Percentiles rank a stretch among this genome's conserved stretches.
phyloP scores from a whole-genome alignment of 2,113 vertebrate species.

The Rousettus leschenaultii region DNA sequence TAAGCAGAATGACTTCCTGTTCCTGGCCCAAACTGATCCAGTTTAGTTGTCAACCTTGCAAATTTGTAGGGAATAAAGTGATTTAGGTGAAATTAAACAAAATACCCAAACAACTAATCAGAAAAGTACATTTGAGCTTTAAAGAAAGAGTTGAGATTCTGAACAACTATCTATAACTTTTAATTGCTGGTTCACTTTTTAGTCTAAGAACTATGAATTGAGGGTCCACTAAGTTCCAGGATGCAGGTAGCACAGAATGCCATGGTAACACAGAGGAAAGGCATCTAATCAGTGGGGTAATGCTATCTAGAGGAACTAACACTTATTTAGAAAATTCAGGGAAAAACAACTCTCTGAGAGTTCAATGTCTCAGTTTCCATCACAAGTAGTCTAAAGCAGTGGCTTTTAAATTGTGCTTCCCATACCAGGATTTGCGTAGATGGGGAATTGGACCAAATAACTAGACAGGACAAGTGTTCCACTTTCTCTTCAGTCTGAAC shows the following conservation, averaged over 20 bases:
- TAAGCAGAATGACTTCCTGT: neutral
- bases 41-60: neutral
- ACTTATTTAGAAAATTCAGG: conserved; percentile 9
- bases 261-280: neutral
- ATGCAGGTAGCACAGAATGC: neutral
- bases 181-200: neutral
- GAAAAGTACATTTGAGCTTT: neutral
- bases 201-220: neutral
- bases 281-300: neutral
- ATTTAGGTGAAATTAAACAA: neutral
- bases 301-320: neutral
- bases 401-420: neutral
- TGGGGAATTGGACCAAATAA: neutral
- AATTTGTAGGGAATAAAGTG: neutral
- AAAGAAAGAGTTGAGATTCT: conserved; percentile 12
- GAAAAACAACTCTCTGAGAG: neutral
- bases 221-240: neutral
- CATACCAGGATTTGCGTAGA: neutral
- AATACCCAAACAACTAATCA: neutral
- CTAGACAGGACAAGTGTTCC: neutral
- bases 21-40: neutral
- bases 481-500: neutral
- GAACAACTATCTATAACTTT: conserved; percentile 9
- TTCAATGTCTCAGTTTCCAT: neutral
- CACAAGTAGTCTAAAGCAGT: neutral